Evolutionary conservation across 2,888 invertebrate genomes (phyloP).

Genomic region (Sthenelais limicola): DNA sequence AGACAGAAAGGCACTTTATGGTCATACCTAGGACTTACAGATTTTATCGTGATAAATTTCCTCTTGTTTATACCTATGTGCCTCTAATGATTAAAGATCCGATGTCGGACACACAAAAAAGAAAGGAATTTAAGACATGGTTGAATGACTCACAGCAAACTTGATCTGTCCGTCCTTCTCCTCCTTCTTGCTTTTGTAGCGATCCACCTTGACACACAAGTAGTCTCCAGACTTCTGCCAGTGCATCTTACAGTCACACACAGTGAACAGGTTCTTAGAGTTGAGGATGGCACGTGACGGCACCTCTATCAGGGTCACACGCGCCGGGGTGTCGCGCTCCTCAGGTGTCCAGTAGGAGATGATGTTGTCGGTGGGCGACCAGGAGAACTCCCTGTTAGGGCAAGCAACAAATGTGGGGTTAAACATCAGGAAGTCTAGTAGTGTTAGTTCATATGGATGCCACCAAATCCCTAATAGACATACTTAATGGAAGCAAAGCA

Average conservation of each 20-base stretch:
- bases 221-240: constrained; percentile 99
- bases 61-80: too few species aligned
- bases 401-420: constrained; percentile 17
- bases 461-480: too few species aligned
- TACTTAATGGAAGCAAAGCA: too few species aligned
- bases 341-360: constrained; percentile 99
- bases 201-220: constrained; percentile 94
- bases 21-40: too few species aligned
- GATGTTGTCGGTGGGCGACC: constrained; percentile 97
- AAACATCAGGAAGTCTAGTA: too few species aligned
- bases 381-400: constrained; percentile 92
- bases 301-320: constrained; percentile 92
- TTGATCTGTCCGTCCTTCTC: constrained; percentile 90
- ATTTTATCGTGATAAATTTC: too few species aligned
- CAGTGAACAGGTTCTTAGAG: constrained; percentile 96
- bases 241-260: constrained; percentile 97
- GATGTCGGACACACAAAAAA: too few species aligned
- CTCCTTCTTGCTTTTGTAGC: constrained; percentile 89
- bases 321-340: constrained; percentile 91
- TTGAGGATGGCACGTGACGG: constrained; percentile 79
- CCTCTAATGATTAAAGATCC: too few species aligned
- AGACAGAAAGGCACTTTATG: too few species aligned
- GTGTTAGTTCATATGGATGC: too few species aligned
- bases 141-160: constrained; percentile 81
- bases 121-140: too few species aligned